Conservation (phyloP, 2,888 invertebrate genomes). For the Amiota minor region DNA sequence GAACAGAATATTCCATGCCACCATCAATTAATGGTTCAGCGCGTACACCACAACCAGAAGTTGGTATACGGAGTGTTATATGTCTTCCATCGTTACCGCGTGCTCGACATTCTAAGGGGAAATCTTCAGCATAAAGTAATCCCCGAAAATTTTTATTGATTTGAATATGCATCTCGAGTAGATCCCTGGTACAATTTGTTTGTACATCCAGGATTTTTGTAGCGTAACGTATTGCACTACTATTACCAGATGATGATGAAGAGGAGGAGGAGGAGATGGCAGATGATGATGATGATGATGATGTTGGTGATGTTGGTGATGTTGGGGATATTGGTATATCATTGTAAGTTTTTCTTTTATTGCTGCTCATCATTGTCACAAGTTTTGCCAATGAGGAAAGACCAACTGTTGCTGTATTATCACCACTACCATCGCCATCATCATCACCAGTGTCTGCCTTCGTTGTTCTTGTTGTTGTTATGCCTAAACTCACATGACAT, state of each 20-base stretch:
- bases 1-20: slow-evolving; percentile 78
- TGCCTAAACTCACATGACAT: slow-evolving; percentile 17
- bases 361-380: not conserved
- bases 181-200: slow-evolving; percentile 78
- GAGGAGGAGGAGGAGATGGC: too few species aligned
- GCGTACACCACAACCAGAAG: slow-evolving; percentile 80
- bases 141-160: slow-evolving; percentile 79
- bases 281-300: too few species aligned
- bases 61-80: slow-evolving; percentile 68
- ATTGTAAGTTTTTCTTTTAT: slow-evolving; percentile 28
- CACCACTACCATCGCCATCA: slow-evolving; percentile 42
- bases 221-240: not conserved
- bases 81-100: slow-evolving; percentile 74
- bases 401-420: slow-evolving; percentile 5
- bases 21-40: slow-evolving; percentile 75
- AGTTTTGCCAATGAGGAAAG: slow-evolving; percentile 9
- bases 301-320: not conserved
- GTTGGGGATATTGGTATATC: slow-evolving; percentile 13
- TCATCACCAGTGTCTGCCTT: slow-evolving; percentile 50
- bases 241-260: not conserved
- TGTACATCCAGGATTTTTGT: slow-evolving; percentile 75
- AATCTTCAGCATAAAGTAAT: slow-evolving; percentile 83
- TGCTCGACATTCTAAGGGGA: slow-evolving; percentile 81
- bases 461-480: slow-evolving; percentile 43
- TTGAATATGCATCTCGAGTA: slow-evolving; percentile 78